A percentile compares a stretch with the other conserved stretches of the same genome.
phyloP scores from a whole-genome alignment of 2,888 invertebrate genomes.

The Gastracanthus pulcherrimus region DNA sequence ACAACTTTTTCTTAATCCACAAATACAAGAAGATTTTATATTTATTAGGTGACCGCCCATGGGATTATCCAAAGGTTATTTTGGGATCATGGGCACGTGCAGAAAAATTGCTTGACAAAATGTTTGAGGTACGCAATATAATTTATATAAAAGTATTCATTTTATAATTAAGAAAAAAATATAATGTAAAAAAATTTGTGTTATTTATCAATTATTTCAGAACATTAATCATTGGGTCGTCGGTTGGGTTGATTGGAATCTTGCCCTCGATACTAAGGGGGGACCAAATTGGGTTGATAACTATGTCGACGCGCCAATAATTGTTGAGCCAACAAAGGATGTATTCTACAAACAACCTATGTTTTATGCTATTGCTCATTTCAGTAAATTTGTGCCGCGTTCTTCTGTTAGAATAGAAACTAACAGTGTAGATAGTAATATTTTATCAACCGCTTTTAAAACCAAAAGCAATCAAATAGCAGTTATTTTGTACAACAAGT shows the following conservation, averaged over 20 bases:
- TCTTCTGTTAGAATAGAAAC: constrained; percentile 79
- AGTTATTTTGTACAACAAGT: constrained; percentile 81
- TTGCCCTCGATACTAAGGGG: constrained; percentile 85
- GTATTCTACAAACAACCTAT: constrained; percentile 95
- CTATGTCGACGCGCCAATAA: constrained; percentile 89
- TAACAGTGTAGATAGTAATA: neutral
- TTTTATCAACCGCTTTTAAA: constrained; percentile 77
- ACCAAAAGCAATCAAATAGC: constrained; percentile 79
- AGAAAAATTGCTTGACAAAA: constrained; percentile 82
- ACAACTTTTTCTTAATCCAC: too few relatives aligned
- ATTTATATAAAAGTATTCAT: neutral
- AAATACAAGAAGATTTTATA: too few relatives aligned
- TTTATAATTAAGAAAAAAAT: neutral
- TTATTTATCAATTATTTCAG: constrained; percentile 59
- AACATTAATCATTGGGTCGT: constrained; percentile 86
- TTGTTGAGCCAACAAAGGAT: constrained; percentile 80
- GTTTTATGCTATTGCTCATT: constrained; percentile 91
- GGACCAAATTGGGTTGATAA: constrained; percentile 91
- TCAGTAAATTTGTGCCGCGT: constrained; percentile 85
- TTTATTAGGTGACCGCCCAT: constrained; percentile 51
- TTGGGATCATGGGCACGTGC: constrained; percentile 89
- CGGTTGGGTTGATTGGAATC: constrained; percentile 96
- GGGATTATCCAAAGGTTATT: constrained; percentile 79
- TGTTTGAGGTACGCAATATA: constrained; percentile 76
- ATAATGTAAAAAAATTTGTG: neutral